Percentiles rank a stretch among this genome's conserved stretches.
Conservation (phyloP, 2,888 invertebrate species). For the Amblyjoppa proteus region DNA sequence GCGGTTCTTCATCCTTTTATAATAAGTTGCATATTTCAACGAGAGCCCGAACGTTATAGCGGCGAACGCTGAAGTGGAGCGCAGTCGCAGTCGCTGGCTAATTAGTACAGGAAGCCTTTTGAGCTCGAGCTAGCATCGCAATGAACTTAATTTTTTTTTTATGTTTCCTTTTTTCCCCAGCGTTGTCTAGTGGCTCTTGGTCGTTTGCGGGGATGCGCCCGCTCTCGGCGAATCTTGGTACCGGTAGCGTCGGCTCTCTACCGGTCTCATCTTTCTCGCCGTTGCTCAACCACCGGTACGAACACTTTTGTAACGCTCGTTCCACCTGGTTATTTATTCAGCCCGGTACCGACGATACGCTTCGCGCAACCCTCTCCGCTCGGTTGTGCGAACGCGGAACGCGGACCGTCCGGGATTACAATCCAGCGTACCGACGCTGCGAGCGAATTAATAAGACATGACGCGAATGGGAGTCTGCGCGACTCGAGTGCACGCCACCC, state of each 20-base stretch:
- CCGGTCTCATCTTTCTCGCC: background rate
- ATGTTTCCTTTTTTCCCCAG: background rate
- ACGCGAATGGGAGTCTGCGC: background rate
- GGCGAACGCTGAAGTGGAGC: constrained; percentile 52
- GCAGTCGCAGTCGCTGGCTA: constrained; percentile 41
- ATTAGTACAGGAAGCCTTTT: constrained; percentile 60
- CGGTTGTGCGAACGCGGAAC: constrained; percentile 16
- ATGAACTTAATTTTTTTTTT: constrained; percentile 24
- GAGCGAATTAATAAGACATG: constrained; percentile 25
- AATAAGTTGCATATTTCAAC: constrained; percentile 35
- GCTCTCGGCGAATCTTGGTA: constrained; percentile 36
- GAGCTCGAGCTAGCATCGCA: constrained; percentile 43
- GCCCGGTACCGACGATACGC: constrained; percentile 29
- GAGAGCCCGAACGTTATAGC: constrained; percentile 37
- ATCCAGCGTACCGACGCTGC: constrained; percentile 17
- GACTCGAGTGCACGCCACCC: background rate
- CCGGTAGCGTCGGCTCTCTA: constrained; percentile 5
- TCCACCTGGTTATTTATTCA: constrained; percentile 55
- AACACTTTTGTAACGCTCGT: constrained; percentile 51
- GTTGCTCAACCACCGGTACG: constrained; percentile 21
- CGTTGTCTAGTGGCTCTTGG: constrained; percentile 28
- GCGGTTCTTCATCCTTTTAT: constrained; percentile 46
- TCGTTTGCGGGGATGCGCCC: constrained; percentile 22
- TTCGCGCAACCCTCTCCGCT: constrained; percentile 17
- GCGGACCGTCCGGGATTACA: constrained; percentile 11